Conservation (phyloP, 1,140 invertebrate species). For the Aricia agestis region DNA sequence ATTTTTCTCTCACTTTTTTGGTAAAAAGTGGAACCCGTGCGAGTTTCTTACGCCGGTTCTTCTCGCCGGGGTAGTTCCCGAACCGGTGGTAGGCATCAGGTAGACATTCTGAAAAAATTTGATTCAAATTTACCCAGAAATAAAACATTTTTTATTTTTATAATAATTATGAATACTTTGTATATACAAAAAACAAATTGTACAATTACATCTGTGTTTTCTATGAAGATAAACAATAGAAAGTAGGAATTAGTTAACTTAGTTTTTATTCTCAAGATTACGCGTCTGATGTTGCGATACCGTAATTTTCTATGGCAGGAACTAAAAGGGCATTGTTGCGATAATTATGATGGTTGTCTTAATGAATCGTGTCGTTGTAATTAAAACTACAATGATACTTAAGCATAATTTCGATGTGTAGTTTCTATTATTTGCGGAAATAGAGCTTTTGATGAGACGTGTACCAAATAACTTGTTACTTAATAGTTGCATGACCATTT, state of each 20-base stretch:
- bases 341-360: background rate
- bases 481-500: background rate
- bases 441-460: background rate
- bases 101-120: too few species aligned
- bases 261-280: background rate
- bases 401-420: background rate
- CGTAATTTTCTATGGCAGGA: slow-evolving; percentile 3
- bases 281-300: background rate
- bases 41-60: too few species aligned
- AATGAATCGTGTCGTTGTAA: background rate
- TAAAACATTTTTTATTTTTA: too few species aligned
- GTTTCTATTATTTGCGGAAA: background rate
- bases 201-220: background rate
- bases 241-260: background rate
- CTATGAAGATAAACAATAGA: background rate
- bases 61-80: too few species aligned
- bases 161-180: too few species aligned
- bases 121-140: too few species aligned
- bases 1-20: too few species aligned
- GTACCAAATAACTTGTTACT: background rate
- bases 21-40: too few species aligned
- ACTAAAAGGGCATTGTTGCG: slow-evolving; percentile 6
- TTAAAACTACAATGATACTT: background rate
- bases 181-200: background rate
- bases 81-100: too few species aligned